Evolutionary conservation across 1,140 invertebrate genomes (phyloP), one percentile per base, ranked within the genome.

Genomic region (Augochlora pura): DNA sequence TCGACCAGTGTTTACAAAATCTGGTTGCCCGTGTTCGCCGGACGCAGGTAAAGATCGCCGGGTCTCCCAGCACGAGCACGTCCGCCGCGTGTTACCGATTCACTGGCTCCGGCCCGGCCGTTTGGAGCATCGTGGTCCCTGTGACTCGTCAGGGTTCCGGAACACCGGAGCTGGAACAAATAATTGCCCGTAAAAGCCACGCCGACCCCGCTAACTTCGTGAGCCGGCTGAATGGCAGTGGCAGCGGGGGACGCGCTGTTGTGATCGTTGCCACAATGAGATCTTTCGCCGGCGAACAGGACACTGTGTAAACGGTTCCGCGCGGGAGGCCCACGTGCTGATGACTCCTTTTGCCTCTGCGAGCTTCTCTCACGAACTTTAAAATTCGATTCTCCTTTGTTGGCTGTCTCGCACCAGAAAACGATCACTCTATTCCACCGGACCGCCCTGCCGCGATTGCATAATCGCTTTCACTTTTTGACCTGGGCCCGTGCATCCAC

Each of bases 171-270:
- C 39, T 69, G 83, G 81, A 81, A 77, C 78, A 83, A 88, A 88
- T 88, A 88, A 88, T 88, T 88, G 86, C 75, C 86, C 69, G 86
- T 88, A 88, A 88, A 88, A 88, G 86, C 81, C 72, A 81, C 81
- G 83, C 86, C 87, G 9, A 32, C 76, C 74, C 77, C 67, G 72
- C 60, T 63, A 80, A 77, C 80, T 78, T 85, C 83, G 85, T 82
- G 82, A 82, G 69, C 75, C 65, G 38, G 52, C 32, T 85, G 84
- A 86, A 86, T 86, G 78, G 8, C 77, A 23, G 72, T 83, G 80
- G 83, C 88, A 84, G 82, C 86, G 85, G 88, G 87, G 77, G 71
- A 88, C 85, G 84, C 77, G 84, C 88, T 89, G 88, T 89, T 89
- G 88, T 89, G 85, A 89, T 80, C 84, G 82, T 77, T 60, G 73